A percentile compares a stretch with the other conserved stretches of the same genome.
Conservation (phyloP, 2,888 invertebrate species). For the Clepsis dumicolana region DNA sequence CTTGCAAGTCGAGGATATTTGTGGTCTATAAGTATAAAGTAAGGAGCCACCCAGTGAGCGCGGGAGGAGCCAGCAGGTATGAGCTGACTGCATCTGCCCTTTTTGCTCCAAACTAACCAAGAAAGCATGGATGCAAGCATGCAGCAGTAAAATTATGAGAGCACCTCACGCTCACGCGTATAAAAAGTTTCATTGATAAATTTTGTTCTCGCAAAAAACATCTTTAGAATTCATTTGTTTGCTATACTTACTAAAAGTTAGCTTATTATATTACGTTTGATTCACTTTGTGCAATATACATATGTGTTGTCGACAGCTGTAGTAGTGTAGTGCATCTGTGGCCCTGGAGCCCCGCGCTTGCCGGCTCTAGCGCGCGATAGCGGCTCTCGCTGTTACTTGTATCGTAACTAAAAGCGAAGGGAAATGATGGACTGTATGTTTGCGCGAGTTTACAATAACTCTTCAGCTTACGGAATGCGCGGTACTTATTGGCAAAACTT, state of each 20-base stretch:
- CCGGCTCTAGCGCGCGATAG: not conserved
- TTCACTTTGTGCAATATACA: constrained; percentile 6
- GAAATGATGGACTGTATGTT: not conserved
- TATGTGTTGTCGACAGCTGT: not conserved
- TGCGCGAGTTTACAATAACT: not conserved
- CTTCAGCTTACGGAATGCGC: not conserved
- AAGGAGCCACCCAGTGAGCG: not conserved
- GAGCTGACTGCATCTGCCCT: not conserved
- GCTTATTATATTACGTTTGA: not conserved
- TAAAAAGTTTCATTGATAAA: not conserved
- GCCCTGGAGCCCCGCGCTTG: not conserved
- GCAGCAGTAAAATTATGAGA: not conserved
- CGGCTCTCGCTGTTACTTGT: not conserved
- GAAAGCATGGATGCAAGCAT: not conserved
- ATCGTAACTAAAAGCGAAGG: not conserved
- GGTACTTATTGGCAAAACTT: not conserved
- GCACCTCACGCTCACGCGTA: not conserved
- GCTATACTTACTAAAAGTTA: not conserved
- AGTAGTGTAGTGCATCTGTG: not conserved
- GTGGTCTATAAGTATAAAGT: not conserved
- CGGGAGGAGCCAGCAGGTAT: not conserved
- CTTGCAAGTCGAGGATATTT: not conserved
- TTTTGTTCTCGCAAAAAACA: not conserved
- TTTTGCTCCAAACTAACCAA: not conserved
- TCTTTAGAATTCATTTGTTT: not conserved